A percentile compares a stretch with the other conserved stretches of the same genome.
Conservation (phyloP, 1,140 invertebrate species). For the Zaprionus capensis region DNA sequence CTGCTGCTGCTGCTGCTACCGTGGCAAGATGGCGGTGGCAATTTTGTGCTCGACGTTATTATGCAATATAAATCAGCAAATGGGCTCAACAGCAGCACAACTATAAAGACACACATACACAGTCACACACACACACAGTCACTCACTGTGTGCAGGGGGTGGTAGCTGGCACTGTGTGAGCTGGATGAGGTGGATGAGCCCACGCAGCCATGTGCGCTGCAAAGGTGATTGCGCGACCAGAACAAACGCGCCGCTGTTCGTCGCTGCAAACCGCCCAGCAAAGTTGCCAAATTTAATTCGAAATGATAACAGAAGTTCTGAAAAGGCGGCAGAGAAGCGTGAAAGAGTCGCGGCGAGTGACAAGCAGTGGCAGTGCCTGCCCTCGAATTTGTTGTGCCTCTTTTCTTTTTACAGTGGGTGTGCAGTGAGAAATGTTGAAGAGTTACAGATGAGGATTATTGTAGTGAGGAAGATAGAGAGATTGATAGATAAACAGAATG, state of each 20-base stretch:
- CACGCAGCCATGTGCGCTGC: conserved; percentile 15
- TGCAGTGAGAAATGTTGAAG: not conserved
- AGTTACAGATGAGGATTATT: too few species aligned
- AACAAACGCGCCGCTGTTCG: not conserved
- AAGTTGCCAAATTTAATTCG: conserved; percentile 63
- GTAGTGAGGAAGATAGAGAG: too few species aligned
- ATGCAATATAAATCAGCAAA: conserved; percentile 82
- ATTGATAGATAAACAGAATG: not conserved
- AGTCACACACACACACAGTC: not conserved
- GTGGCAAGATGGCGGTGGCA: conserved; percentile 32
- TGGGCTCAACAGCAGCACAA: conserved; percentile 49
- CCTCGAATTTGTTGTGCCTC: conserved; percentile 1
- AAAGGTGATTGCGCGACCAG: conserved; percentile 4
- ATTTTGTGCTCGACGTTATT: conserved; percentile 73
- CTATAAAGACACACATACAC: conserved; percentile 13
- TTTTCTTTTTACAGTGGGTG: conserved; percentile 42
- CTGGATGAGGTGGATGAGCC: conserved; percentile 17
- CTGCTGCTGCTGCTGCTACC: conserved; percentile 13
- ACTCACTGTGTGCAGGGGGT: conserved; percentile 3
- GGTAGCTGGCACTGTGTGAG: conserved; percentile 1
- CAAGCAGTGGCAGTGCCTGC: conserved; percentile 13
- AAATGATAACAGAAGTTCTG: conserved; percentile 79
- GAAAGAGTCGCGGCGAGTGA: conserved; percentile 47
- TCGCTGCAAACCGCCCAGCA: not conserved
- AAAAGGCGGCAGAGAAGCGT: conserved; percentile 71